These are phyloP conservation scores for Origma solitaria DNA, from an alignment of 2,113 vertebrate genomes.

Conservation along the genomic window DNA sequence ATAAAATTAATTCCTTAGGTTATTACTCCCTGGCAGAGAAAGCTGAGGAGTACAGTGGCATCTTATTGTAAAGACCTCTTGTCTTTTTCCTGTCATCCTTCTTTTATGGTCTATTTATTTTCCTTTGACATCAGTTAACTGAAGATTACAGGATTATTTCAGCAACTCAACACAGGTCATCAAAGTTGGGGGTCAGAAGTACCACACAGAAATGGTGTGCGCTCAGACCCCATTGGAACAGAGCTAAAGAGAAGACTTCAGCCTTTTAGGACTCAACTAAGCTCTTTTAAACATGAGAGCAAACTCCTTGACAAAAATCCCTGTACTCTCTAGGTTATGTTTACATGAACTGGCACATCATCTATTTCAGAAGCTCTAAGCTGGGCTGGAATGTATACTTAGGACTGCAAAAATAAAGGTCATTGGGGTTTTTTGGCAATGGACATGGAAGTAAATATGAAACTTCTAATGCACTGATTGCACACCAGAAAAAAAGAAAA, in stretches of 20 bases:
- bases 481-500: background rate
- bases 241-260: background rate
- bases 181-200: background rate
- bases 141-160: slow-evolving; percentile 45
- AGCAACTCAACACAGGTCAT: background rate
- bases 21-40: background rate
- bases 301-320: slow-evolving; percentile 18
- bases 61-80: slow-evolving; percentile 30
- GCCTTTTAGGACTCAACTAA: background rate
- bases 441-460: background rate
- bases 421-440: background rate
- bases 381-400: background rate
- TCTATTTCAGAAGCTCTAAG: background rate
- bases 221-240: background rate
- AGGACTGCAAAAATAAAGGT: background rate
- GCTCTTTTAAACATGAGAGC: slow-evolving; percentile 1
- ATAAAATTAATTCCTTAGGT: slow-evolving; percentile 30
- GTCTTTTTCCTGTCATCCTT: background rate
- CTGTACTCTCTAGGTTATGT: background rate
- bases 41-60: background rate
- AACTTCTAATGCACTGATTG: background rate
- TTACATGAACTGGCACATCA: background rate
- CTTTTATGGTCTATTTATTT: background rate
- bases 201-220: background rate
- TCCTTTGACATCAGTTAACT: slow-evolving; percentile 2